Evolutionary conservation across 2,797 vertebrate species (phyloP), one percentile per base, ranked within the genome.

Genomic region (Dendrocincla fuliginosa): DNA sequence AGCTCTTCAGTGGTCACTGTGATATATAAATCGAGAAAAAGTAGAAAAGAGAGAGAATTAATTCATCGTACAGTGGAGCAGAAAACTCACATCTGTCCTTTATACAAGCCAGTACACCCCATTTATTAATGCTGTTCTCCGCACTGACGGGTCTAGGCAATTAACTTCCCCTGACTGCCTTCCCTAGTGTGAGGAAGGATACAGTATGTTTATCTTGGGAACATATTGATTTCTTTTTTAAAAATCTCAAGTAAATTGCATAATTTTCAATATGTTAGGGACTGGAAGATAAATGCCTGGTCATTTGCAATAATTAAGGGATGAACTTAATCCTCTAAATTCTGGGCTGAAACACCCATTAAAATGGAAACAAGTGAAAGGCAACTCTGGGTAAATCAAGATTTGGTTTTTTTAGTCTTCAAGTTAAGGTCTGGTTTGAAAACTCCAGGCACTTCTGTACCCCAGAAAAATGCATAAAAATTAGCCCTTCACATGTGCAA

Each of bases 81-180:
- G 97, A 98, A 98, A 98, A 97, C 96, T 97, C 98, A 97, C 98
- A 98, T 98, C 98, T 98, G 98, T 98, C 98, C 95, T 96, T 97
- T 97, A 96, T 96, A 96, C 98, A 98, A 97, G 87, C 94, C 97
- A 97, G 92, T 97, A 97, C 97, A 97, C 97, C 94, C 97, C 97
- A 97, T 98, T 98, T 98, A 98, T 98, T 98, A 98, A 96, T 96
- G 96, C 93, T 97, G 94, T 97, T 97, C 97, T 97, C 71, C 10
- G 76, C 95, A 90, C 96, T 97, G 96, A 90, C 55, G 87, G 80
- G 93, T 97, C 96, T 95, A 97, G 94, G 94, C 96, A 98, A 98
- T 98, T 98, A 98, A 97, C 93, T 97, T 96, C 91, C 84, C 81
- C 71, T 97, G 96, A 97, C 96, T 96, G 79, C 76, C 89, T 98